These are phyloP conservation scores for Menidia beryllina DNA, from an alignment of 2,113 vertebrate genomes.

Conservation along the genomic window DNA sequence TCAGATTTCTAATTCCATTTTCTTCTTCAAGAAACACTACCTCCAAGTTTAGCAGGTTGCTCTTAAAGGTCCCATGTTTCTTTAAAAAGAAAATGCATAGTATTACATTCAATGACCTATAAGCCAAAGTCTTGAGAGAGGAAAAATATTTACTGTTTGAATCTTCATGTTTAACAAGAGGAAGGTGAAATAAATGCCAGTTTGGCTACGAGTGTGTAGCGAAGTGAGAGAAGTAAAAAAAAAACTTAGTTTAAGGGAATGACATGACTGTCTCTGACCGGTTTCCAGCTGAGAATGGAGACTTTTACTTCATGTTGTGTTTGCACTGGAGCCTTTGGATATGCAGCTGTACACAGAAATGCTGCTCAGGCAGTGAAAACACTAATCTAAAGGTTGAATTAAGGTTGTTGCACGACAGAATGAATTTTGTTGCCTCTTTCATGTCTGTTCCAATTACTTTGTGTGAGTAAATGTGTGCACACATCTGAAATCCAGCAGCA, in stretches of 20 bases:
- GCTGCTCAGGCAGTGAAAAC: too few relatives aligned
- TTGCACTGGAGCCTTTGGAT: too few relatives aligned
- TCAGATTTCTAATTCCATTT: too few relatives aligned
- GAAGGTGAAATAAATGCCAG: not conserved
- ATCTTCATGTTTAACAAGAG: not conserved
- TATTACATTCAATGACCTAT: too few relatives aligned
- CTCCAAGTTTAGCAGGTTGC: too few relatives aligned
- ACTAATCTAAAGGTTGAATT: too few relatives aligned
- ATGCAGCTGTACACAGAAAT: not conserved
- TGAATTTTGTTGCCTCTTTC: not conserved
- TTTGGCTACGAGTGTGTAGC: not conserved
- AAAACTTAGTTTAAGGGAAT: not conserved
- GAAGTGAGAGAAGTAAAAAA: not conserved
- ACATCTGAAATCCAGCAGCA: not conserved
- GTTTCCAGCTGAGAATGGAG: too few relatives aligned
- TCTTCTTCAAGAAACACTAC: too few relatives aligned
- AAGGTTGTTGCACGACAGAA: slow-evolving; percentile 1
- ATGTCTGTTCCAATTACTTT: not conserved
- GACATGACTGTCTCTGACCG: not conserved
- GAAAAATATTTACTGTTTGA: not conserved
- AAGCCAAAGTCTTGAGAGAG: too few relatives aligned
- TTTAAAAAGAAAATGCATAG: too few relatives aligned
- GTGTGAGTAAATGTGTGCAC: not conserved
- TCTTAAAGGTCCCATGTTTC: too few relatives aligned
- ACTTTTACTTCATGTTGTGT: not conserved